Conservation (phyloP, 1,140 invertebrate species). For the Apocrypta bakeri region DNA sequence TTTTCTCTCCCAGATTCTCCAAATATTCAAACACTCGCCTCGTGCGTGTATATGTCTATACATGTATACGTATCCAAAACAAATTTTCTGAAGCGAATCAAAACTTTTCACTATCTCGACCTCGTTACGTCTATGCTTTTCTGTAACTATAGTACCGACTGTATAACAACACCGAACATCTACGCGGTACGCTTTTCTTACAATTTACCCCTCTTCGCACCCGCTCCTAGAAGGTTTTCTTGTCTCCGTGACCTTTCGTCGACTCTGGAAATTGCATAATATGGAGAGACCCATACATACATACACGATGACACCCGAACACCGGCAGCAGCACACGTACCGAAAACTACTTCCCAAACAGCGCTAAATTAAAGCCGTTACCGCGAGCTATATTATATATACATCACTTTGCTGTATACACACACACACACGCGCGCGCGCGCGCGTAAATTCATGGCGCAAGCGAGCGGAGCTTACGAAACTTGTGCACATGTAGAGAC, state of each 20-base stretch:
- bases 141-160: no score
- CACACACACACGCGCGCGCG: background rate
- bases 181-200: background rate
- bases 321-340: constrained; percentile 23
- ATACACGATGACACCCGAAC: constrained; percentile 27
- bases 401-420: constrained; percentile 30
- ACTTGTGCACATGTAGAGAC: constrained; percentile 18
- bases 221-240: background rate
- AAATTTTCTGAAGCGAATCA: background rate
- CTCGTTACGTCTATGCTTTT: background rate
- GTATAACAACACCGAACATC: no score
- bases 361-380: constrained; percentile 56
- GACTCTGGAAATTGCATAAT: constrained; percentile 17
- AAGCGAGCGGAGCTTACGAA: background rate
- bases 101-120: background rate
- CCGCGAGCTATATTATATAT: constrained; percentile 55
- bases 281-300: no score
- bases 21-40: no score
- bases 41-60: no score
- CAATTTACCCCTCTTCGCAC: background rate
- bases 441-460: background rate
- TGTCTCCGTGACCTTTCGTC: background rate
- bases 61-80: no score
- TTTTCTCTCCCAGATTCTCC: no score
- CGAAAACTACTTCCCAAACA: constrained; percentile 53